Conservation (phyloP, 1,140 invertebrate species). For the Ericerus pela region DNA sequence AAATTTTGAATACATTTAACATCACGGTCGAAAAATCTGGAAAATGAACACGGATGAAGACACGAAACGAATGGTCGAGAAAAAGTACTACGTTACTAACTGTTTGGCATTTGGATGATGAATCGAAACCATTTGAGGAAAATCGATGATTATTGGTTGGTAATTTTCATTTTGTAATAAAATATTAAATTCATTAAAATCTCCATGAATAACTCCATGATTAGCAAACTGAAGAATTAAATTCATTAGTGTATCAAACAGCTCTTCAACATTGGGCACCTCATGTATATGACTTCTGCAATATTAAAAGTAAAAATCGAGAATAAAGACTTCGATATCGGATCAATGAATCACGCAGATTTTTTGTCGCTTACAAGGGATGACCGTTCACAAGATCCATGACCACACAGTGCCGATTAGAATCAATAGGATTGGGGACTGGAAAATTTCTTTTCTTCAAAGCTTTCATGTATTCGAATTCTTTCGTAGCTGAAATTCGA, state of each 20-base stretch:
- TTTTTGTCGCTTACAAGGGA: constrained; percentile 58
- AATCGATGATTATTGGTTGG: constrained; percentile 86
- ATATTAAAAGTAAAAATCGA: too few species aligned
- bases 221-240: constrained; percentile 80
- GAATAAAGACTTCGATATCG: too few species aligned
- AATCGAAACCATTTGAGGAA: constrained; percentile 97
- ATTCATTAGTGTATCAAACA: constrained; percentile 93
- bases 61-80: too few species aligned
- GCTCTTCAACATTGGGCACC: constrained; percentile 53
- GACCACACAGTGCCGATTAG: constrained; percentile 89
- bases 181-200: constrained; percentile 99
- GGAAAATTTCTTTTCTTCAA: constrained; percentile 80
- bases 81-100: too few species aligned
- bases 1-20: constrained; percentile 84
- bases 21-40: constrained; percentile 85
- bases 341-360: too few species aligned
- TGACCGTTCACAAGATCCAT: constrained; percentile 81
- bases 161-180: constrained; percentile 64
- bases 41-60: too few species aligned
- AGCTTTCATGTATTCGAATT: constrained; percentile 97
- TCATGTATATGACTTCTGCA: constrained; percentile 65
- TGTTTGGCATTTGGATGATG: constrained; percentile 81
- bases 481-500: constrained; percentile 87
- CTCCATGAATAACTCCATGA: constrained; percentile 93
- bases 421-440: constrained; percentile 87